phyloP scores from a whole-genome alignment of 2,797 vertebrate species.

The Aulostomus chinensis region DNA sequence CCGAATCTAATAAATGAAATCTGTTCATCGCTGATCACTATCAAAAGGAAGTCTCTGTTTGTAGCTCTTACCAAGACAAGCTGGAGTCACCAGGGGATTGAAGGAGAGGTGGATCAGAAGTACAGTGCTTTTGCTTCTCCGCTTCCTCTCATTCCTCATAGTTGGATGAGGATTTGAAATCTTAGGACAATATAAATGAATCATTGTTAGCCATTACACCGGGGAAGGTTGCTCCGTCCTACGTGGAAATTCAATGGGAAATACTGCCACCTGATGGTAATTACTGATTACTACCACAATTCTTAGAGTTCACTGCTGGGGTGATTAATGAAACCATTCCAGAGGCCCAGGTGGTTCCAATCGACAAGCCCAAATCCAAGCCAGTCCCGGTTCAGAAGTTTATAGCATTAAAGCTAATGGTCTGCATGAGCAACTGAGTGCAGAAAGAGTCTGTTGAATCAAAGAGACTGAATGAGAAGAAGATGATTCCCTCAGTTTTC shows the following conservation, averaged over 20 bases:
- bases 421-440: conserved; percentile 28
- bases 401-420: conserved; percentile 44
- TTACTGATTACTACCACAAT: neutral
- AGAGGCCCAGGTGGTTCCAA: conserved; percentile 59
- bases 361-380: conserved; percentile 44
- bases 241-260: conserved; percentile 41
- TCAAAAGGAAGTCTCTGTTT: conserved; percentile 65
- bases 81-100: conserved; percentile 19
- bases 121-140: too few relatives aligned
- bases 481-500: conserved; percentile 26
- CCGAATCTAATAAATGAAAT: conserved; percentile 58
- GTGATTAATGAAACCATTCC: conserved; percentile 33
- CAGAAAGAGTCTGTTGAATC: too few relatives aligned
- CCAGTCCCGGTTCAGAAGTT: conserved; percentile 39
- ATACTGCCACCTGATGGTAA: conserved; percentile 60
- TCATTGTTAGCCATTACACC: too few relatives aligned
- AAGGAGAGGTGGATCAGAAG: conserved; percentile 12
- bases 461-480: conserved; percentile 26
- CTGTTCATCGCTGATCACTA: conserved; percentile 56
- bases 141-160: conserved; percentile 1
- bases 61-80: conserved; percentile 53
- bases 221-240: too few relatives aligned
- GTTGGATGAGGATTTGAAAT: conserved; percentile 2
- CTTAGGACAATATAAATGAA: too few relatives aligned
- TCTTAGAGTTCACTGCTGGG: neutral